A percentile compares a stretch with the other conserved stretches of the same genome.
Conservation (phyloP, 2,797 vertebrate species). For the Ptychobarbus kaznakovi region DNA sequence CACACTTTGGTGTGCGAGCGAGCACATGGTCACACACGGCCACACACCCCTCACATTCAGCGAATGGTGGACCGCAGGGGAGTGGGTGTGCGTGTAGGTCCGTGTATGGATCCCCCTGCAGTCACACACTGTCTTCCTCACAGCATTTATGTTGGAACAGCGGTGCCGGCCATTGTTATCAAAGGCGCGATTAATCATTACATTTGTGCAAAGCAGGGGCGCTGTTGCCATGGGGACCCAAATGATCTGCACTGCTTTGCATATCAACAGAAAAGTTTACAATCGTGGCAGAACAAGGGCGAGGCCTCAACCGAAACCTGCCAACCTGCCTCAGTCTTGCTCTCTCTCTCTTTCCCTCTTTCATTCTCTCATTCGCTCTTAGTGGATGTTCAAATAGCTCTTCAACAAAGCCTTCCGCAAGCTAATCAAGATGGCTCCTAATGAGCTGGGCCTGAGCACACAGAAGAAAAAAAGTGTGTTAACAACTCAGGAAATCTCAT, state of each 20-base stretch:
- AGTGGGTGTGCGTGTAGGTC: slow-evolving; percentile 29
- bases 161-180: slow-evolving; percentile 68
- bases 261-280: slow-evolving; percentile 77
- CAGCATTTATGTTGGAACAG: slow-evolving; percentile 64
- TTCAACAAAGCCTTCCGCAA: slow-evolving; percentile 47
- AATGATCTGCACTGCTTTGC: slow-evolving; percentile 74
- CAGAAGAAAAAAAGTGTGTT: slow-evolving; percentile 27
- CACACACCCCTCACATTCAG: slow-evolving; percentile 24
- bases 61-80: slow-evolving; percentile 47
- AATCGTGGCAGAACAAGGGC: slow-evolving; percentile 59
- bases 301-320: slow-evolving; percentile 60
- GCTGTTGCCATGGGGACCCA: slow-evolving; percentile 72
- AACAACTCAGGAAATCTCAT: slow-evolving; percentile 38
- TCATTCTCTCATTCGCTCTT: slow-evolving; percentile 57
- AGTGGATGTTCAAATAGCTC: slow-evolving; percentile 58
- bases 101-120: slow-evolving; percentile 43
- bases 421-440: slow-evolving; percentile 55
- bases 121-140: slow-evolving; percentile 43
- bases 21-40: slow-evolving; percentile 36
- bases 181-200: slow-evolving; percentile 75
- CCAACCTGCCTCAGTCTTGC: slow-evolving; percentile 45
- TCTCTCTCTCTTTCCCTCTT: slow-evolving; percentile 48
- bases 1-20: background rate
- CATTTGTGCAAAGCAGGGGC: slow-evolving; percentile 72
- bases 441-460: slow-evolving; percentile 43